Evolutionary conservation across 2,888 invertebrate genomes (phyloP).

Genomic region (Tethea ocularis): DNA sequence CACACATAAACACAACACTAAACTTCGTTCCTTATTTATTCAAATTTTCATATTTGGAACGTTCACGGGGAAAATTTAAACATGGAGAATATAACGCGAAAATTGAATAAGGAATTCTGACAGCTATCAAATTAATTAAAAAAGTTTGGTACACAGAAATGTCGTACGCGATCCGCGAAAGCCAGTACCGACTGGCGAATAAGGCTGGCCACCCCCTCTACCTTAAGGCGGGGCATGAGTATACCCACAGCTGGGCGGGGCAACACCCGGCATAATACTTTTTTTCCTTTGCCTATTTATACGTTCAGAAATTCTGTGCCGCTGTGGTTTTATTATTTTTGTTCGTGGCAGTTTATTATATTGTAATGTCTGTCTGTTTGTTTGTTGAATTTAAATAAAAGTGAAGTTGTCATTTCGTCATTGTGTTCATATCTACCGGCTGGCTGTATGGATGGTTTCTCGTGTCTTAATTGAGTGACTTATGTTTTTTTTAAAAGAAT

Average conservation of each 20-base stretch:
- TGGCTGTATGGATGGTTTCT: slow-evolving; percentile 40
- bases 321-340: slow-evolving; percentile 62
- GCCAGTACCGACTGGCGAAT: slow-evolving; percentile 70
- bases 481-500: slow-evolving; percentile 12
- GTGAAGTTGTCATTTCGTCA: slow-evolving; percentile 61
- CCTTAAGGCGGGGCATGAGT: slow-evolving; percentile 55
- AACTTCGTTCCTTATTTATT: not conserved
- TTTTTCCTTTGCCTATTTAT: slow-evolving; percentile 63
- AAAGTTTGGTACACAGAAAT: slow-evolving; percentile 39
- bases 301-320: slow-evolving; percentile 39
- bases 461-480: slow-evolving; percentile 52
- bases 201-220: slow-evolving; percentile 52
- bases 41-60: not conserved
- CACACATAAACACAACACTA: slow-evolving; percentile 1
- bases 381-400: slow-evolving; percentile 57
- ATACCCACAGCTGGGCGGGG: slow-evolving; percentile 55
- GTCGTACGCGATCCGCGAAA: slow-evolving; percentile 69
- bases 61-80: not conserved
- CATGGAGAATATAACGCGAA: slow-evolving; percentile 6
- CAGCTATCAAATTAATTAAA: slow-evolving; percentile 16
- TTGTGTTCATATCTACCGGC: slow-evolving; percentile 42
- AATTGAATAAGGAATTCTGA: slow-evolving; percentile 9
- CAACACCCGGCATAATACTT: slow-evolving; percentile 30
- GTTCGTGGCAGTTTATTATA: slow-evolving; percentile 67
- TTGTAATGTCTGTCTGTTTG: slow-evolving; percentile 71